phyloP scores from a whole-genome alignment of 1,140 invertebrate species.

The Zaprionus camerounensis region DNA sequence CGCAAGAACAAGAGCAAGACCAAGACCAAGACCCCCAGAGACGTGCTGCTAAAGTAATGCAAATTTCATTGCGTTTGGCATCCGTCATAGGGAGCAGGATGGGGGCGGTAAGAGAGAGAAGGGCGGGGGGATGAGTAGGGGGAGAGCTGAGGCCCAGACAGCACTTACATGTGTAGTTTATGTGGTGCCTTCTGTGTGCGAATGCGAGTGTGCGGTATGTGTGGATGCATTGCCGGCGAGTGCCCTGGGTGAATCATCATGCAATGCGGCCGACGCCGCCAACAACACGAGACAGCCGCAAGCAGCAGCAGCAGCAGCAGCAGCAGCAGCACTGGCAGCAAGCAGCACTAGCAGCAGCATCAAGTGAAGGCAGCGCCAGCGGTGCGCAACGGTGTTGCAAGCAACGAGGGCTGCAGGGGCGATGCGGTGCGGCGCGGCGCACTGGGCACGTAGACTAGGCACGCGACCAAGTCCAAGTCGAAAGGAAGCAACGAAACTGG shows the following conservation, averaged over 20 bases:
- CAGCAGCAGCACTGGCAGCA: not conserved
- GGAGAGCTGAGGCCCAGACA: conserved; percentile 2
- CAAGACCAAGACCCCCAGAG: conserved; percentile 22
- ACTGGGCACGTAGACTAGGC: conserved; percentile 42
- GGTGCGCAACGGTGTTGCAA: conserved; percentile 47
- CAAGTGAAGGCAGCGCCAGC: conserved; percentile 38
- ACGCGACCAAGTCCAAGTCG: conserved; percentile 68
- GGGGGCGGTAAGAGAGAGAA: not conserved
- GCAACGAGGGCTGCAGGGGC: not conserved
- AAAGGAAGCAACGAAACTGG: conserved; percentile 26
- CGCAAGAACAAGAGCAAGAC: conserved; percentile 14
- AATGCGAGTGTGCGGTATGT: not conserved
- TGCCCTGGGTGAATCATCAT: conserved; percentile 39
- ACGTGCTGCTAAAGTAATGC: conserved; percentile 31
- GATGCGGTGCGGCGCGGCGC: conserved; percentile 4
- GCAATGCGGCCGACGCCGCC: conserved; percentile 22
- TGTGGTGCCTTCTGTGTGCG: conserved; percentile 20
- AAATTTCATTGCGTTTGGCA: conserved; percentile 44
- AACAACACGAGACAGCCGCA: conserved; percentile 20
- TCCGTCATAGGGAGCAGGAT: conserved; percentile 25
- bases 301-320: conserved; percentile 23
- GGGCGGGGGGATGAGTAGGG: not conserved
- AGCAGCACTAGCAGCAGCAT: conserved; percentile 12
- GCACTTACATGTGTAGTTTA: conserved; percentile 9
- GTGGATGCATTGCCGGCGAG: conserved; percentile 43